Evolutionary conservation across 2,888 invertebrate species (phyloP), one percentile per base, ranked within the genome.

Genomic region (Apeira syringaria): DNA sequence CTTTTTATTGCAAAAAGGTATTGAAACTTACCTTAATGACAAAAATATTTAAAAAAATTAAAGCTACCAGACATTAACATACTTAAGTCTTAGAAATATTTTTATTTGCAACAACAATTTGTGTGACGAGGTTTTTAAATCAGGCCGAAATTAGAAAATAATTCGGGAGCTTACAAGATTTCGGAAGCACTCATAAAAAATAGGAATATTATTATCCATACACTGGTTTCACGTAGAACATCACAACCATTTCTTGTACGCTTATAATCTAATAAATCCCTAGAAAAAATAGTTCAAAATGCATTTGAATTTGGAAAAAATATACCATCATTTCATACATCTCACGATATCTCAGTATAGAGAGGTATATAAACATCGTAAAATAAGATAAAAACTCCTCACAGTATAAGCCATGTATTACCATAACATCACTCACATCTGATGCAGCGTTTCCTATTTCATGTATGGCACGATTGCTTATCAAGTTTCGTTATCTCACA

Each of bases 1-100:
- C 42, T 47, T 42, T 39, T 38, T 54, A 53, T 57, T 68, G 46
- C 59, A 64, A 60, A 68, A 67, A 53, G 50, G 53, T 61, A 58
- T 60, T 55, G 49, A 64, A 61, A 65, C 52, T 50, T 61, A 49
- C 29, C 20, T 20, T 20, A 20, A n/a, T 40, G 25, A 40, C 37
- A 49, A 67, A 61, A 67, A 65, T 62, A 64, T 64, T 53, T 20
- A 20, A 17, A 17, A 75, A 69, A 70, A 69, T 81, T 82, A 80
- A 82, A 80, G 80, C 82, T 81, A 76, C 64, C 58, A 61, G 66
- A 74, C 68, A 80, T 74, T 79, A 75, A 63, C 57, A 51, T 50
- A 38, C 42, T 32, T 46, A 43, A 56, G 40, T 49, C 48, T 52
- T 55, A 50, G 30, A 50, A n/a, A n/a, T n/a, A n/a, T n/a, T n/a